Percentiles rank a stretch among this genome's conserved stretches.
Evolutionary conservation across 2,888 invertebrate species (phyloP).

Genomic region (Eupeodes latifasciatus): DNA sequence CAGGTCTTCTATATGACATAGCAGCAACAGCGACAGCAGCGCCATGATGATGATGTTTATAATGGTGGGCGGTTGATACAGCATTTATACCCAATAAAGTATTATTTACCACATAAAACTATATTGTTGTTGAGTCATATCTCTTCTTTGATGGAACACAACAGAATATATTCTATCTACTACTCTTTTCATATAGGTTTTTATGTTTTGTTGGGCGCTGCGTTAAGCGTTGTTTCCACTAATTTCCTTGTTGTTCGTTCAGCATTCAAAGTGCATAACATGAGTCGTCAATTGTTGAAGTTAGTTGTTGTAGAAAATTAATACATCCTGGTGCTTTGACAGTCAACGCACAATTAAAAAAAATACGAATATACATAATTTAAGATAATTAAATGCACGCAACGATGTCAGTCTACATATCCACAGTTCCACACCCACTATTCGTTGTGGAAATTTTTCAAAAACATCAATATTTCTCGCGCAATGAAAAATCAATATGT

Average conservation of each 20-base stretch:
- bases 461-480: not conserved
- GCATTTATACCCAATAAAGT: slow-evolving; percentile 34
- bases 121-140: slow-evolving; percentile 53
- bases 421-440: too few relatives aligned
- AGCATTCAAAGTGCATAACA: slow-evolving; percentile 51
- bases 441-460: too few relatives aligned
- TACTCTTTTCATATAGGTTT: too few relatives aligned
- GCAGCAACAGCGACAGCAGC: not conserved
- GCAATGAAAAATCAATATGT: not conserved
- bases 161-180: not conserved
- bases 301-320: slow-evolving; percentile 14
- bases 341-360: slow-evolving; percentile 35
- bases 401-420: not conserved
- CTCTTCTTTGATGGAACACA: slow-evolving; percentile 30
- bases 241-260: slow-evolving; percentile 54
- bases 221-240: slow-evolving; percentile 41
- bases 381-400: slow-evolving; percentile 30
- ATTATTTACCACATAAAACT: slow-evolving; percentile 49
- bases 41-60: slow-evolving; percentile 11
- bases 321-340: slow-evolving; percentile 56
- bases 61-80: slow-evolving; percentile 35
- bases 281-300: slow-evolving; percentile 29
- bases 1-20: slow-evolving; percentile 40
- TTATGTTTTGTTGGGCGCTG: not conserved
- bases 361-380: slow-evolving; percentile 11